Conservation (phyloP, 2,113 vertebrate genomes). For the Oenanthe oenanthe region DNA sequence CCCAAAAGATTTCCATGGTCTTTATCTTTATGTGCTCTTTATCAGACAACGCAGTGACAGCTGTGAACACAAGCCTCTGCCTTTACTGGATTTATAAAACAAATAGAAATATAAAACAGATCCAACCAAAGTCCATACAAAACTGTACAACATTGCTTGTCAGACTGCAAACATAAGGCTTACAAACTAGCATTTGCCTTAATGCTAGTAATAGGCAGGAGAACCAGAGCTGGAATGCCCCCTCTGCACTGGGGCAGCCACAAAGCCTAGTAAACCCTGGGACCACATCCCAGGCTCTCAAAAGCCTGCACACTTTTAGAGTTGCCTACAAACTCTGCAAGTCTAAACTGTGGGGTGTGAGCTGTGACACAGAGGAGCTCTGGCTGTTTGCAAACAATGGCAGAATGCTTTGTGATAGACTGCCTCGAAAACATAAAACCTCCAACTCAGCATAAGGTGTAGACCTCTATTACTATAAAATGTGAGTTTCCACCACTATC, state of each 20-base stretch:
- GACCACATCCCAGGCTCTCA: background rate
- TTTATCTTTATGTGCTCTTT: background rate
- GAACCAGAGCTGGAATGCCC: background rate
- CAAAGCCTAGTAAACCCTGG: background rate
- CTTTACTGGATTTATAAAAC: background rate
- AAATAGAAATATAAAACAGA: background rate
- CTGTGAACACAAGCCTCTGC: background rate
- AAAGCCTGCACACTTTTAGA: background rate
- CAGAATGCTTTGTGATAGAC: background rate
- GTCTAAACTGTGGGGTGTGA: background rate
- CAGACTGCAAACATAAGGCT: background rate
- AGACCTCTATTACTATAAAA: constrained; percentile 37
- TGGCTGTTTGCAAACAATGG: background rate
- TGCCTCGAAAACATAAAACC: constrained; percentile 44
- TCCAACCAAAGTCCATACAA: background rate
- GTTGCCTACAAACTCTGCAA: background rate
- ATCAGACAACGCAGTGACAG: background rate
- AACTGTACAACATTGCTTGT: background rate
- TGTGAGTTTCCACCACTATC: constrained; percentile 45
- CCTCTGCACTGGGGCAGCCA: background rate
- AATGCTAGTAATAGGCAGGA: background rate
- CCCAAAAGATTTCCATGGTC: background rate
- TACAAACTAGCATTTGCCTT: background rate
- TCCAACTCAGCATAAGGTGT: constrained; percentile 61
- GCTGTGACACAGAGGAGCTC: background rate